Base-by-base conservation (phyloP, 2,797 vertebrate genomes). In the Poeciliopsis infans region DNA sequence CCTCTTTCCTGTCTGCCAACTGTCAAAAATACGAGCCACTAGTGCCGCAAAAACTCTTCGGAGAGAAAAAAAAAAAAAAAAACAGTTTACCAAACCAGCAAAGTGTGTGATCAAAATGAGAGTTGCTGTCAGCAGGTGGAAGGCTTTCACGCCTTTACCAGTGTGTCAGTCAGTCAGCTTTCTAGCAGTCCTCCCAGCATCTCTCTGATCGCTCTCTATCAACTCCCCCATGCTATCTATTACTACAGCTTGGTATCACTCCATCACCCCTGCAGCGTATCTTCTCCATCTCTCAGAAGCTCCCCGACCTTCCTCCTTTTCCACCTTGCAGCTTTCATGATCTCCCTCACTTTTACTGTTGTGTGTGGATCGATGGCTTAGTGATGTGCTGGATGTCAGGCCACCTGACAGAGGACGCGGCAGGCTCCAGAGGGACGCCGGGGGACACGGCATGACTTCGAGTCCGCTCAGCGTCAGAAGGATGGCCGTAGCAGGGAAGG, bases 381-480 rank as follows among this genome's bases (percentile, higher is more conserved):
- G 81, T 51, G 82, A 90, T 77, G 85, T 82, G 88, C 75, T 93
- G 92, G 91, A 94, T 93, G 93, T 93, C 92, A 91, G 83, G 46
- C 78, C 84, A 86, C 86, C 90, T 86, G 86, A 90, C 86, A 88
- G 87, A 91, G 91, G 92, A 88, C 89, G 87, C 81, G 33, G 39
- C 41, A 0, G 81, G 74, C 78, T 77, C 82, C 1, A 85, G 83
- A 88, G 86, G 78, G 86, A 92, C 6, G 83, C 28, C 57, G 33
- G 15, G 28, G 57, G 57, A 61, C 57, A 7, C 57, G 59, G n/a
- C 45, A 76, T 69, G 83, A 80, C 86, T 88, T 81, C 77, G 78
- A 87, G 86, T 84, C 82, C 80, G 74, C 79, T 64, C 79, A 73
- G 76, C 80, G 84, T 91, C 82, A 85, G 87, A 77, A 57, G 46